Evolutionary conservation across 2,797 vertebrate genomes (phyloP), one percentile per base, ranked within the genome.

Genomic region (Australoheros facetus): DNA sequence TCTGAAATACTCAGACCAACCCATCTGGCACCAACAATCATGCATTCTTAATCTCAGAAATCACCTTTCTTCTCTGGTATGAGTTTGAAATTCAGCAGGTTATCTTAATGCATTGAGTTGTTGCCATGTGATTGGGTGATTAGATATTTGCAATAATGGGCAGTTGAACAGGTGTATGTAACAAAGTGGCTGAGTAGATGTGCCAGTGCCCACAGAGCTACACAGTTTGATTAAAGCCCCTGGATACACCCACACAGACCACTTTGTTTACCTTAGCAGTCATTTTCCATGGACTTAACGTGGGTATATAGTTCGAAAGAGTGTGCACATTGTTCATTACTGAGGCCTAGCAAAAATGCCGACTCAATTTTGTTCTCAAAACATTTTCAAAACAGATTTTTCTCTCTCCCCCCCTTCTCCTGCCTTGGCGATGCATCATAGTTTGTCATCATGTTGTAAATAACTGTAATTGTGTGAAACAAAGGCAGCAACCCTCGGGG

Each of bases 121-220:
- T 39, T 64, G 60, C 21, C 21, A 26, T 64, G 60, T 45, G 39
- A 64, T 45, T 64, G 4, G 39, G 21, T 26, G 60, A 64, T 64
- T 64, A 45, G 60, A 6, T 45, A 45, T 64, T 45, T 64, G 37
- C 39, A 26, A 26, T 45, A 45, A 64, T 1, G 2, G 48, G 16
- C 3, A 48, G 23, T 48, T 48, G 62, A 66, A 48, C 60, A 28
- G 37, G 21, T 64, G 37, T 64, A 0, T 8, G 13, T 64, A 14
- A 64, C 16, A 42, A 64, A 26, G 60, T 11, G 60, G 37, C 37
- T 16, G 21, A 64, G 37, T 48, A 23, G 19, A 48, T 48, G 37
- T 37, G 39, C 42, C 39, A 66, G 42, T 48, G 62, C 0, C 62
- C 16, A 26, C 17, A 12, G 39, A 66, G 23, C 0, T 28, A 12